Evolutionary conservation across 2,113 vertebrate genomes (phyloP), one percentile per base, ranked within the genome.

Genomic region (Empidonax alnorum): DNA sequence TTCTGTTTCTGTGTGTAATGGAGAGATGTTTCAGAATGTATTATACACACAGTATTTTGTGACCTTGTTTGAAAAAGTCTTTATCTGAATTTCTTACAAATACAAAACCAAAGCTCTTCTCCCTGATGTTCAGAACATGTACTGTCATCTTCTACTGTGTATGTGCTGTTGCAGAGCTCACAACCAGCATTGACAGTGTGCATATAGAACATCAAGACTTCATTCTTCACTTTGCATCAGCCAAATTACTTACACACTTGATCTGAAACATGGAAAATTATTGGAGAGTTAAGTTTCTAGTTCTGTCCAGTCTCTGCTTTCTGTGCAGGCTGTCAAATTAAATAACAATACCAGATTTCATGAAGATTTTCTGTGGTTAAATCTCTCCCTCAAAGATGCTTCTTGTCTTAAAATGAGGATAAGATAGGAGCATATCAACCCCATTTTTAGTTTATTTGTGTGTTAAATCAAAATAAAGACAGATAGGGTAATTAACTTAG

Each of bases 401-500:
- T 89, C 19, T 10, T 63, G 4, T 86, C 25, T 15, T 49, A 37
- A 78, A 21, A 78, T 30, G 31, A 76, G 4, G 42, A 33, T 53
- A 75, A 65, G 21, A 88, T 24, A 62, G n/a, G 35, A 91, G 6
- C 10, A 11, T 50, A 33, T 31, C 8, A 84, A 56, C 2, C 12
- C 5, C 13, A 53, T 83, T 87, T 92, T 93, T 78, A 61, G 16
- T 20, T 73, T 87, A 52, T 63, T 72, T 66, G 24, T 77, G 37
- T 83, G 66, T 39, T 79, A 93, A 92, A 68, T n/a, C 55, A 96
- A 95, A 73, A 78, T 65, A 86, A 78, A 89, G 41, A 87, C 18
- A 92, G 33, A n/a, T 12, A 53, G 9, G 59, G 28, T 49, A 68
- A 96, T 89, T 30, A 2, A 72, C 96, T 94, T 65, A 72, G 90